phyloP scores from a whole-genome alignment of 37 sponge, comb jelly and placozoan species.

The Crambe crambe region DNA sequence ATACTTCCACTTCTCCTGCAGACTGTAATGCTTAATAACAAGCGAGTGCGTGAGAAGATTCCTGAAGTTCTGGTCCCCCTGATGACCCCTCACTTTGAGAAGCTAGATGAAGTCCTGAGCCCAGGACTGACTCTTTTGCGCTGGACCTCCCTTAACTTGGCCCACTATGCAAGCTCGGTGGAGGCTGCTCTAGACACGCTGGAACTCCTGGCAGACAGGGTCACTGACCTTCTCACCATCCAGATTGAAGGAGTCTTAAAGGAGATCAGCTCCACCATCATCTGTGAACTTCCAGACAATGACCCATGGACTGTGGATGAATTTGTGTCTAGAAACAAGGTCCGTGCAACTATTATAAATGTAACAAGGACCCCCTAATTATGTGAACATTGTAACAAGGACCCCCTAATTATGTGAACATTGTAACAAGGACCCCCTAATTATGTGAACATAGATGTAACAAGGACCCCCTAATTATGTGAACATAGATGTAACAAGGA shows the following conservation, averaged over 20 bases:
- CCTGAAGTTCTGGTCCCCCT: conserved; percentile 69
- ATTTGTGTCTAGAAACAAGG: conserved; percentile 26
- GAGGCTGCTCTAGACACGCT: conserved; percentile 55
- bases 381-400: too few relatives aligned
- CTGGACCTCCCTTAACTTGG: conserved; percentile 93
- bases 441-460: too few relatives aligned
- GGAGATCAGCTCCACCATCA: conserved; percentile 51
- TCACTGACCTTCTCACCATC: conserved; percentile 53
- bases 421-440: too few relatives aligned
- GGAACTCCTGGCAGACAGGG: conserved; percentile 79
- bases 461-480: too few relatives aligned
- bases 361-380: too few relatives aligned
- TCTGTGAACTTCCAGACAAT: conserved; percentile 76
- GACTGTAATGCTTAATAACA: conserved; percentile 55
- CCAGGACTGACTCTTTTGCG: conserved; percentile 86
- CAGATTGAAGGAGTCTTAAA: conserved; percentile 68
- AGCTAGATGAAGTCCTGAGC: conserved; percentile 78
- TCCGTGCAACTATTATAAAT: background rate
- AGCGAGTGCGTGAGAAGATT: conserved; percentile 66
- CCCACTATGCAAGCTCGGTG: conserved; percentile 52
- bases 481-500: too few relatives aligned
- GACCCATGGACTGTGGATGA: conserved; percentile 62
- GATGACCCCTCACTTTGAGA: conserved; percentile 78
- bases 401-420: too few relatives aligned
- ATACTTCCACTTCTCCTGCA: conserved; percentile 22